Evolutionary conservation across 2,888 invertebrate genomes (phyloP).

Genomic region (Agrenia bidenticulata): DNA sequence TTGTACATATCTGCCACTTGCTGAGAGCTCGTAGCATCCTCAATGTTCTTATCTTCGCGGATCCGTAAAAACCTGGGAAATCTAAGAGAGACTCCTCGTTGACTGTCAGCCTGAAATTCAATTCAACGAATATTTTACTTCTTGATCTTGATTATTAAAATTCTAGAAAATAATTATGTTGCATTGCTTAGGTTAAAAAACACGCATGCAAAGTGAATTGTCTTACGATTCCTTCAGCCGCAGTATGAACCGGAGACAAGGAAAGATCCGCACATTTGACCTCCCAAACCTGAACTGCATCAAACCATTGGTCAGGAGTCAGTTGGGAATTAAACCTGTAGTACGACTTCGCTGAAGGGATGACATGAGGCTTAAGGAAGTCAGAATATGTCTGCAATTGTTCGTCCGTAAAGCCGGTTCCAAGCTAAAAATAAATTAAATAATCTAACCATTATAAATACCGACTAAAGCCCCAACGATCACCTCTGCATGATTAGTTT

Average conservation of each 20-base stretch:
- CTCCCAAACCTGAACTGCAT: conserved; percentile 88
- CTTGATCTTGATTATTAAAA: too few species aligned
- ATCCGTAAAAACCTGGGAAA: conserved; percentile 91
- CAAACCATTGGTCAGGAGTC: conserved; percentile 85
- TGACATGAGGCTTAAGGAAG: conserved; percentile 72
- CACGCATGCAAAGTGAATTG: not conserved
- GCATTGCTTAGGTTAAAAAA: too few species aligned
- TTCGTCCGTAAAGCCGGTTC: conserved; percentile 93
- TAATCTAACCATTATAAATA: too few species aligned
- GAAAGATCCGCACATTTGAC: conserved; percentile 96
- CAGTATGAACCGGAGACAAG: conserved; percentile 88
- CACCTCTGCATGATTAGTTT: not conserved
- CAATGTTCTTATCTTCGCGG: conserved; percentile 87
- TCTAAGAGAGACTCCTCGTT: conserved; percentile 89
- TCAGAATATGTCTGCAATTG: conserved; percentile 75
- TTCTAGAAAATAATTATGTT: not conserved
- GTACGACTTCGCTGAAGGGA: conserved; percentile 74
- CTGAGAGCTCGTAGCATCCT: conserved; percentile 85
- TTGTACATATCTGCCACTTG: conserved; percentile 90
- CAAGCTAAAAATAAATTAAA: conserved; percentile 71
- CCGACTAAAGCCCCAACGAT: not conserved
- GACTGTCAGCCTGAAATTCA: conserved; percentile 69
- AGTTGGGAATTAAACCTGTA: conserved; percentile 74
- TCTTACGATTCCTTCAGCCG: conserved; percentile 78
- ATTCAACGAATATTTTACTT: too few species aligned